phyloP scores from a whole-genome alignment of 2,113 vertebrate genomes.

The Pogonocichla stellata region DNA sequence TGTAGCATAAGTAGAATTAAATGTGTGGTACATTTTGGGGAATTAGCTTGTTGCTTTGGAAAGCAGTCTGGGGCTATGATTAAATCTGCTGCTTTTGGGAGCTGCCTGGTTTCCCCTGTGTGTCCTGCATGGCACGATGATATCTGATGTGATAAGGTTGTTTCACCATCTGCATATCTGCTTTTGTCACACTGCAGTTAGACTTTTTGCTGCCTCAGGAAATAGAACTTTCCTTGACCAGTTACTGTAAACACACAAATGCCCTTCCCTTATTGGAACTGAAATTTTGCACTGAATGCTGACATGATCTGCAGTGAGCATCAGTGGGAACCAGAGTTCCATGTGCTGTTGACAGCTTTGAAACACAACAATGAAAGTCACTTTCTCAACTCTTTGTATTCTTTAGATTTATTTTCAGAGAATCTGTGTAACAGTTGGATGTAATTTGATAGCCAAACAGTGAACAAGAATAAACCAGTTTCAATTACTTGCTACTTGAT shows the following conservation, averaged over 20 bases:
- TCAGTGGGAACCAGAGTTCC: not conserved
- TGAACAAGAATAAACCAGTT: not conserved
- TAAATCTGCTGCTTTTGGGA: not conserved
- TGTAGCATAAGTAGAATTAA: not conserved
- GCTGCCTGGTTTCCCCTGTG: not conserved
- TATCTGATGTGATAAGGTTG: not conserved
- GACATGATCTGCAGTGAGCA: not conserved
- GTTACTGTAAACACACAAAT: not conserved
- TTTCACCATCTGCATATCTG: not conserved
- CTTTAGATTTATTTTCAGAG: conserved; percentile 2
- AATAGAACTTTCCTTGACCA: not conserved
- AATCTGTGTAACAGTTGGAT: not conserved
- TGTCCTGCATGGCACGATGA: not conserved
- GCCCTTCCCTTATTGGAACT: not conserved
- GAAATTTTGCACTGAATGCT: not conserved
- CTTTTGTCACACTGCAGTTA: not conserved
- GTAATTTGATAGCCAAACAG: not conserved
- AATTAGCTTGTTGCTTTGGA: not conserved
- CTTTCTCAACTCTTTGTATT: not conserved
- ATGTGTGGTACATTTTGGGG: not conserved
- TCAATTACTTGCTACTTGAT: conserved; percentile 10
- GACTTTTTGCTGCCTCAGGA: not conserved
- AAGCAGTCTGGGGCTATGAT: not conserved
- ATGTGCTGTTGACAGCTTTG: conserved; percentile 16
- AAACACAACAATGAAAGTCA: not conserved